Base-by-base conservation (phyloP, 2,113 vertebrate genomes). In the Coturnix japonica region DNA sequence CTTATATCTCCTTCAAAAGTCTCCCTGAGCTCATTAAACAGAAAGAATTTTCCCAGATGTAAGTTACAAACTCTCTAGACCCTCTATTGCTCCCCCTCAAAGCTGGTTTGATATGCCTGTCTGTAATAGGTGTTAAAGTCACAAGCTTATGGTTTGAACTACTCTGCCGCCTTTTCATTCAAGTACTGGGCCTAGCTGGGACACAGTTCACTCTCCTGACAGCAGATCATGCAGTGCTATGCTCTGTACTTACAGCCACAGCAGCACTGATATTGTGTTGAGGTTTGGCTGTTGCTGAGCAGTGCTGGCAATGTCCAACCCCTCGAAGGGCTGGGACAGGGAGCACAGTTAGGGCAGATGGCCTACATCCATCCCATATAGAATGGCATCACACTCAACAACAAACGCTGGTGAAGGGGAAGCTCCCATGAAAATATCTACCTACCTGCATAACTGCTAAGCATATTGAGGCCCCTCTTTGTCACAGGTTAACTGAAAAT, bases 41-140 rank as follows among this genome's bases (percentile, higher is more conserved):
- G 6, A 37, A 67, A 43, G 3, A 70, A 2, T 1, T 6, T 65
- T 66, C 33, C 7, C 13, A 37, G 41, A 66, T 7, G 2, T 1
- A 64, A 5, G 20, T 35, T 18, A 51, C 4, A 25, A 49, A 12
- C 4, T 41, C 23, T 60, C 64, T 26, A 66, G 25, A 41, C 11
- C 31, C 8, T n/a, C 31, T 46, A 16, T 14, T 37, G 8, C 9
- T 57, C 35, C 22, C 3, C 30, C 11, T 8, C 56, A 19, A 57
- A 83, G 49, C 17, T 20, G 47, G 35, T 57, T 49, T 47, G 6
- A 76, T 41, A 47, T 1, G 63, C 31, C 30, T 56, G 33, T 3
- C 41, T 41, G 11, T 17, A 72, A 65, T 0, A 30, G 18, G 10
- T 28, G n/a, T 33, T 25, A 33, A 74, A 61, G 30, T 41, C 30